phyloP scores from a whole-genome alignment of 2,888 invertebrate genomes.

The Hydrotaea cyrtoneurina region DNA sequence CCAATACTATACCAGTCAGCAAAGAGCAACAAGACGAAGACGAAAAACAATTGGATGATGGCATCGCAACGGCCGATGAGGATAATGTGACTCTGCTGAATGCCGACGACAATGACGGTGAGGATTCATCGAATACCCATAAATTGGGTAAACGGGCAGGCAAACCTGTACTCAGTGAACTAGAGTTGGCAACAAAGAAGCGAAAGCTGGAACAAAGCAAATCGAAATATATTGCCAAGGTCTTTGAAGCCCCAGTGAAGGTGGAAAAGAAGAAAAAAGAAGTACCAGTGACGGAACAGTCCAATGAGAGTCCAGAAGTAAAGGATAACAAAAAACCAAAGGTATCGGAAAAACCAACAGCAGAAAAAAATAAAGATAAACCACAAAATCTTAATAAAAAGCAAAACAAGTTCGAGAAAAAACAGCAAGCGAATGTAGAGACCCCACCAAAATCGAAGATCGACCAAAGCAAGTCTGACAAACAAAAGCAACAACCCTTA shows the following conservation, averaged over 20 bases:
- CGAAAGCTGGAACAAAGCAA: conserved; percentile 76
- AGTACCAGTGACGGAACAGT: not conserved
- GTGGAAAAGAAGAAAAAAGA: conserved; percentile 70
- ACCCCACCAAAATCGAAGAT: not conserved
- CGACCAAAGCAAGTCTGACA: not conserved
- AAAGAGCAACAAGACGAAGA: conserved; percentile 80
- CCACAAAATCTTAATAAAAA: not conserved
- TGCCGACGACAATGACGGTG: conserved; percentile 62
- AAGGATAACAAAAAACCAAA: conserved; percentile 17
- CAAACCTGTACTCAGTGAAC: conserved; percentile 74
- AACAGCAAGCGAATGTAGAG: no score
- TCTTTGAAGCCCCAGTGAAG: conserved; percentile 79
- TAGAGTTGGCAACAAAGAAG: conserved; percentile 77
- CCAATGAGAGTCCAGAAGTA: not conserved
- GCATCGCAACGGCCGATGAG: conserved; percentile 68
- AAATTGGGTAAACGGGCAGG: conserved; percentile 76
- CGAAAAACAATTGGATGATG: conserved; percentile 77
- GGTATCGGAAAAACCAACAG: not conserved
- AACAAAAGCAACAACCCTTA: not conserved
- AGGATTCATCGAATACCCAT: conserved; percentile 68
- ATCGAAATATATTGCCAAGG: conserved; percentile 79
- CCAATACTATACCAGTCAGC: conserved; percentile 86
- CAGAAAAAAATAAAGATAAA: not conserved
- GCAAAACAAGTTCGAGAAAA: not conserved
- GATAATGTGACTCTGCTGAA: conserved; percentile 60